These are phyloP conservation scores for Lutjanus campechanus DNA, from an alignment of 2,797 vertebrate species.

Conservation along the genomic window DNA sequence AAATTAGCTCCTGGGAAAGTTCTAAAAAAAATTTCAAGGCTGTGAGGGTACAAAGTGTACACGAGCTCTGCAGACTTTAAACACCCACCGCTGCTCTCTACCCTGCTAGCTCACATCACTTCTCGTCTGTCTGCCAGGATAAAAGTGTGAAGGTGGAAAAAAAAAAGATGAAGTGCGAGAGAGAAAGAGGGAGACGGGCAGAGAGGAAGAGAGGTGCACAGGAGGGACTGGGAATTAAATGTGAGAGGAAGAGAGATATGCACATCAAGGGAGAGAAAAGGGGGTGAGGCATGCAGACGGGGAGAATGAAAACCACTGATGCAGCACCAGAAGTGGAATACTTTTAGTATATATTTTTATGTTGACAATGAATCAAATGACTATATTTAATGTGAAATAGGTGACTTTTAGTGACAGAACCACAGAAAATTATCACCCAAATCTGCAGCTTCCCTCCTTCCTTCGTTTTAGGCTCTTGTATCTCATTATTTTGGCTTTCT, in stretches of 20 bases:
- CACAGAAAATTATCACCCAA: neutral
- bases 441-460: neutral
- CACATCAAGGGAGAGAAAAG: constrained; percentile 10
- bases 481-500: neutral
- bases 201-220: neutral
- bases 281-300: neutral
- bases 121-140: constrained; percentile 37
- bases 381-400: neutral
- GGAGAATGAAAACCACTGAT: constrained; percentile 14
- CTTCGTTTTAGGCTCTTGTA: neutral
- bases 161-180: constrained; percentile 9
- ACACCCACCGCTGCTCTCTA: constrained; percentile 11
- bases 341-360: neutral
- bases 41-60: constrained; percentile 28
- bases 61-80: constrained; percentile 36
- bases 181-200: constrained; percentile 1
- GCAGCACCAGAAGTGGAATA: neutral
- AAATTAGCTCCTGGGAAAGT: constrained; percentile 33
- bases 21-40: constrained; percentile 15
- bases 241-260: constrained; percentile 16
- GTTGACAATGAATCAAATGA: neutral
- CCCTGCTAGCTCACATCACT: constrained; percentile 27
- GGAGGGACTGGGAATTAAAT: constrained; percentile 29
- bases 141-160: constrained; percentile 45
- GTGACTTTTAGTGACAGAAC: neutral